Evolutionary conservation across 2,113 vertebrate species (phyloP).

Genomic region (Sprattus sprattus): DNA sequence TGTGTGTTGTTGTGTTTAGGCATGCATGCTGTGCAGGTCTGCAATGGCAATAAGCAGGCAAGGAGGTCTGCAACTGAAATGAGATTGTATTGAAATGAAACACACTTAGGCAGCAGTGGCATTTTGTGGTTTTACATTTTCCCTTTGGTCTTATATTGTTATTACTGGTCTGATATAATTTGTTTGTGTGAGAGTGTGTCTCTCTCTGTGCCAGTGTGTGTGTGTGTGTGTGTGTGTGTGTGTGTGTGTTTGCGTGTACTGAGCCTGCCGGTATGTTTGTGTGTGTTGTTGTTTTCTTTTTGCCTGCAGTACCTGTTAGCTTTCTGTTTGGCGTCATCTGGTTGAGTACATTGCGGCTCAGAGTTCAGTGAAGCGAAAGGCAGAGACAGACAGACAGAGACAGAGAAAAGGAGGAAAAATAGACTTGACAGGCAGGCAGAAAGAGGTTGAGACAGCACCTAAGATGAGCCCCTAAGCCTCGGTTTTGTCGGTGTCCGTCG

Average conservation of each 20-base stretch:
- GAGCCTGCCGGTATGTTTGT: too few relatives aligned
- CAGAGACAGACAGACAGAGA: background rate
- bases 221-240: background rate
- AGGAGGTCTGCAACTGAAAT: background rate
- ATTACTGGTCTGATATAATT: background rate
- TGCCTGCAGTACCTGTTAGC: slow-evolving; percentile 6
- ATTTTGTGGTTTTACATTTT: background rate
- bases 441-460: background rate
- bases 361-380: slow-evolving; percentile 5
- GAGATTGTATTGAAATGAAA: background rate
- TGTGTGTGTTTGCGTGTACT: background rate
- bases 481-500: background rate
- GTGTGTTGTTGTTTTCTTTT: background rate
- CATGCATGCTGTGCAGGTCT: background rate
- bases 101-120: background rate
- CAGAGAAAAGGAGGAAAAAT: background rate
- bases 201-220: background rate
- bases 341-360: background rate
- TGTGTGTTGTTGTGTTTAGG: background rate
- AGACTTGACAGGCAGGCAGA: background rate
- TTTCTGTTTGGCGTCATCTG: background rate
- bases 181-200: background rate
- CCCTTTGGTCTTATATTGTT: background rate
- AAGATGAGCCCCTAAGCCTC: background rate
- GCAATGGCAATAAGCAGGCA: background rate